phyloP scores from a whole-genome alignment of 1,140 invertebrate species.

The Aplysia californica region DNA sequence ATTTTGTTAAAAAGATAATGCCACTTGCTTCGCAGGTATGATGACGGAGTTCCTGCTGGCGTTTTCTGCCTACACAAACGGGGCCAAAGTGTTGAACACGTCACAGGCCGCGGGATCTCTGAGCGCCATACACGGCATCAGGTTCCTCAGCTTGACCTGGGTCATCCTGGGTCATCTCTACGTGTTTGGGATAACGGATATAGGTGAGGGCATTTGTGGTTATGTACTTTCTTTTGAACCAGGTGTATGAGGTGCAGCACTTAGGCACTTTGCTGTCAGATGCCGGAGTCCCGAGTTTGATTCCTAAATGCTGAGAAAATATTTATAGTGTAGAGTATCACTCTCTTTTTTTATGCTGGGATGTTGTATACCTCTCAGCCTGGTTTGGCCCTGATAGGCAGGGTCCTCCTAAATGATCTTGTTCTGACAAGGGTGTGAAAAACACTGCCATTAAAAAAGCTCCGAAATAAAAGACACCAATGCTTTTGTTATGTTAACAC shows the following conservation, averaged over 20 bases:
- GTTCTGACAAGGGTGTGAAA: not conserved
- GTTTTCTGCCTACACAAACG: conserved; percentile 55
- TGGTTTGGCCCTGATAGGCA: too few species aligned
- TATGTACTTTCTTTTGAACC: not conserved
- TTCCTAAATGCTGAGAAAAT: too few species aligned
- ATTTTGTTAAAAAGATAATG: too few species aligned
- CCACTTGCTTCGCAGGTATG: conserved; percentile 30
- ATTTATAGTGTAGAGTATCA: too few species aligned
- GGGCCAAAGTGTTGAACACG: conserved; percentile 46
- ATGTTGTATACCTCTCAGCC: too few species aligned
- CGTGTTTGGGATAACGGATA: conserved; percentile 64
- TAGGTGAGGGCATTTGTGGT: conserved; percentile 56
- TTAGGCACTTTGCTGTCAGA: too few species aligned
- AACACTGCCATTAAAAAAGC: not conserved
- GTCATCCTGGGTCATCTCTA: conserved; percentile 88
- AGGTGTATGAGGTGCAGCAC: too few species aligned
- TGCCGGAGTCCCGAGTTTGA: too few species aligned
- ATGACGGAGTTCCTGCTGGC: conserved; percentile 39
- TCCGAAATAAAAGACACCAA: not conserved
- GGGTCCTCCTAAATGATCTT: too few species aligned
- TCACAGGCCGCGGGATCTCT: conserved; percentile 40
- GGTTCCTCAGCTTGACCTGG: conserved; percentile 90
- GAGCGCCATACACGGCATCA: conserved; percentile 52
- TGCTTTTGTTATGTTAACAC: not conserved
- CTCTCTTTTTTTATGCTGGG: too few species aligned